Percentiles rank a stretch among this genome's conserved stretches.
phyloP scores from a whole-genome alignment of 1,140 invertebrate genomes.

The Gryon sp. region DNA sequence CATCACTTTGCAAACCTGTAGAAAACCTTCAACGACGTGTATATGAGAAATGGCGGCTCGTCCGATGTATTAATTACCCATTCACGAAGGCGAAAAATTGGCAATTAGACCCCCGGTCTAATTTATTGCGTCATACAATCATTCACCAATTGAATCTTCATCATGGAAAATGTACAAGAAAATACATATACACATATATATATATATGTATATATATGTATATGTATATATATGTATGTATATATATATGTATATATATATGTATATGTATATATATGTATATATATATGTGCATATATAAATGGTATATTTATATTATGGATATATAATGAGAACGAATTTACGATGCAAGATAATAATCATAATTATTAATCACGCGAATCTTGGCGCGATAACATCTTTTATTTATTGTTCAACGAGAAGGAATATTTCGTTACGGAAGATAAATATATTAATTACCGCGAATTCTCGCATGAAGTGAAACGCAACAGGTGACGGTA shows the following conservation, averaged over 20 bases:
- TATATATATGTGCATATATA: too few relatives aligned
- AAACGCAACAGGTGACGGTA: conserved; percentile 13
- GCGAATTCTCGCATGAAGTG: conserved; percentile 16
- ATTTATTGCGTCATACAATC: not conserved
- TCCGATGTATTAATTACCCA: conserved; percentile 45
- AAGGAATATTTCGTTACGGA: conserved; percentile 4
- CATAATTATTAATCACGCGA: conserved; percentile 35
- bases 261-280: too few relatives aligned
- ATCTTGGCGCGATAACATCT: conserved; percentile 15
- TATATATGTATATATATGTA: too few relatives aligned
- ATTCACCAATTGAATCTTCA: not conserved
- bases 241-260: too few relatives aligned
- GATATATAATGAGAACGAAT: not conserved
- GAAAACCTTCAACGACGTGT: conserved; percentile 5
- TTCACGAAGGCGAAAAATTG: conserved; percentile 1
- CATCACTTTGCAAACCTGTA: conserved; percentile 25
- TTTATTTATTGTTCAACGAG: conserved; percentile 22
- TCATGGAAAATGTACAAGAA: not conserved
- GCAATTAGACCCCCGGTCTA: too few relatives aligned
- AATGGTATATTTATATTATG: not conserved
- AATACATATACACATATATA: too few relatives aligned
- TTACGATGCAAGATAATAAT: conserved; percentile 13
- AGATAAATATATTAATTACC: conserved; percentile 45
- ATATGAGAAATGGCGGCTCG: conserved; percentile 24
- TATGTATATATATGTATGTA: too few relatives aligned